Base-by-base conservation (phyloP, 2,888 invertebrate genomes). In the Agrilus cyanescens region DNA sequence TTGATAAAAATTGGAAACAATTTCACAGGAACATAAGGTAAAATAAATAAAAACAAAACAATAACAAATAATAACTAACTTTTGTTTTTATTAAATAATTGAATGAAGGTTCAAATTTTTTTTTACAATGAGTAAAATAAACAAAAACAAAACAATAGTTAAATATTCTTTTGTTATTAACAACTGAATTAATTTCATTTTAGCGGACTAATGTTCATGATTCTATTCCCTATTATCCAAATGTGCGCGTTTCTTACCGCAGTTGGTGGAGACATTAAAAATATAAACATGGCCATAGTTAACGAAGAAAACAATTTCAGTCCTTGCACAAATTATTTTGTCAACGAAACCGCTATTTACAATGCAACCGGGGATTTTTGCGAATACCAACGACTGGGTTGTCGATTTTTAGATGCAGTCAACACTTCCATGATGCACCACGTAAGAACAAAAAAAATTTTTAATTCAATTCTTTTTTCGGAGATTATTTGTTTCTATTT, bases 161-260 rank as follows among this genome's bases (percentile, higher is more conserved):
- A 33, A 37, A 29, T 43, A 34, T 18, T 30, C 6, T 40, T 25
- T 41, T 41, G 20, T 38, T 48, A 52, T 35, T 32, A 25, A 13
- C 12, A 35, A 30, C 15, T 34, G n/a, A 29, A 3, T 30, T 29
- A 20, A 16, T 53, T 44, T 50, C 47, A 47, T 69, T 70, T n/a
- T 67, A 89, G 88, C 6, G 85, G 88, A 31, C 68, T 91, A 20
- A 65, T 83, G 48, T 93, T 93, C 64, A 80, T 89, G 48, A 67
- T 90, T 45, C 54, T 86, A 43, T 82, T 93, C 57, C 93, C 93
- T 12, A 68, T 91, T 12, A 69, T 90, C 16, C 83, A 91, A 74
- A 74, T 84, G 46, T 70, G 79, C 32, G 73, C 85, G 31, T 91
- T 93, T 65, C 84, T 89, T 66, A 62, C 81, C 43, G 82, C 89